phyloP scores from a whole-genome alignment of 2,888 invertebrate species.

The Orchestes rusci region DNA sequence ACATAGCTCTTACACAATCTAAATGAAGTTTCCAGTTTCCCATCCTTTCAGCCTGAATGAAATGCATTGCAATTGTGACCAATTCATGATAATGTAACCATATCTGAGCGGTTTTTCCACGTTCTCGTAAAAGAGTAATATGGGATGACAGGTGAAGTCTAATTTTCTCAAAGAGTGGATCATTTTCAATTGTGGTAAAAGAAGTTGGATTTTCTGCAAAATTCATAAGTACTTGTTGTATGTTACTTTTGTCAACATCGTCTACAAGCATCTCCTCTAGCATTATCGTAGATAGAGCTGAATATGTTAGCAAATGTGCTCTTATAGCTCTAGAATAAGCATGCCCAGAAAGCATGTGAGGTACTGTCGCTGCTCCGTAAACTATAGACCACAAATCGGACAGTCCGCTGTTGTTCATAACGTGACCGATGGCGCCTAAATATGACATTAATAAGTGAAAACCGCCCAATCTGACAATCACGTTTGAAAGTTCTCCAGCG shows the following conservation, averaged over 20 bases:
- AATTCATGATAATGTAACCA: background rate
- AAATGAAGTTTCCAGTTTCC: background rate
- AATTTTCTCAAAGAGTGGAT: background rate
- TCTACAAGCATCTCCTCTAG: background rate
- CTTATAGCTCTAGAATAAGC: constrained; percentile 12
- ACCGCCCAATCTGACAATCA: constrained; percentile 27
- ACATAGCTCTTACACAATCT: constrained; percentile 14
- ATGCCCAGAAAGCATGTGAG: constrained; percentile 29
- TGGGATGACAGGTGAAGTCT: constrained; percentile 2
- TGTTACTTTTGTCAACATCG: background rate
- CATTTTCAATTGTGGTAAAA: background rate
- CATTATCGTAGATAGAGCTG: background rate
- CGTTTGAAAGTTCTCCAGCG: constrained; percentile 29
- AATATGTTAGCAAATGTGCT: background rate
- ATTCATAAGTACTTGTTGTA: no score
- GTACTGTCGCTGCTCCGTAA: constrained; percentile 31
- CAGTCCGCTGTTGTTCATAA: constrained; percentile 39
- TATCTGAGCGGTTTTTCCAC: background rate
- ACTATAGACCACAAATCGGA: constrained; percentile 30
- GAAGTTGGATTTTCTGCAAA: constrained; percentile 1
- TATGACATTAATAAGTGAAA: constrained; percentile 36
- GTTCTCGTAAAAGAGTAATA: background rate
- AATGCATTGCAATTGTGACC: background rate
- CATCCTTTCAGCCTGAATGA: background rate
- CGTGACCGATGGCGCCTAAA: constrained; percentile 35